These are phyloP conservation scores for Tringa solitaria DNA, from an alignment of 2,113 vertebrate species.

Conservation along the genomic window DNA sequence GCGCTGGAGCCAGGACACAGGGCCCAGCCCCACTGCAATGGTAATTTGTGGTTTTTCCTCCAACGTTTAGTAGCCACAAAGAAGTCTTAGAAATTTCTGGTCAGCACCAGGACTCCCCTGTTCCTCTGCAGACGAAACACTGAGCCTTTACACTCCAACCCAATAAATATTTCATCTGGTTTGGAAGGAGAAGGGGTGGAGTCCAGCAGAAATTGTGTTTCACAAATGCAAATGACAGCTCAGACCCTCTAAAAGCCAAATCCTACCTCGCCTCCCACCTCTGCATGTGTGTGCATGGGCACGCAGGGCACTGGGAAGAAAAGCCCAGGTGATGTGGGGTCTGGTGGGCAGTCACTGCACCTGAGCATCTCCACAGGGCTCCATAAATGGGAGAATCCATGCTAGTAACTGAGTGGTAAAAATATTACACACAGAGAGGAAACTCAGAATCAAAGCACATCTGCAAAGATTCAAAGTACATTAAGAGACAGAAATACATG, in stretches of 20 bases:
- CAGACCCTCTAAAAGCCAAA: not conserved
- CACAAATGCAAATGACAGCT: not conserved
- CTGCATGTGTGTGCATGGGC: fast-evolving
- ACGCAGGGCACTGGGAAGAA: fast-evolving
- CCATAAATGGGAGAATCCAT: not conserved
- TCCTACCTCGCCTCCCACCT: not conserved
- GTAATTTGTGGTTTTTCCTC: slow-evolving; percentile 93
- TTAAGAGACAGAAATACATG: not conserved
- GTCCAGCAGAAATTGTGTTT: slow-evolving; percentile 35
- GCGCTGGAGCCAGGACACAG: slow-evolving; percentile 73
- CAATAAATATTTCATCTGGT: slow-evolving; percentile 76
- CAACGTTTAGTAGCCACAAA: slow-evolving; percentile 86
- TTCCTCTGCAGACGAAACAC: slow-evolving; percentile 79
- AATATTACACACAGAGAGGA: no score
- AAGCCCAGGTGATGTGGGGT: not conserved
- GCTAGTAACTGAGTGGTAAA: fast-evolving
- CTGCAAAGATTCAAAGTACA: not conserved
- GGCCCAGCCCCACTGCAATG: slow-evolving; percentile 79
- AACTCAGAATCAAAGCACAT: not conserved
- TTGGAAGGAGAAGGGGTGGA: slow-evolving; percentile 53
- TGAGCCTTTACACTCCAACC: slow-evolving; percentile 65
- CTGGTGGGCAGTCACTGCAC: not conserved
- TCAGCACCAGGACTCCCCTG: slow-evolving; percentile 72
- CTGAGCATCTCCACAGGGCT: fast-evolving
- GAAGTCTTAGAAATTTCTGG: slow-evolving; percentile 84